Evolutionary conservation across 1,140 invertebrate species (phyloP), one percentile per base, ranked within the genome.

Genomic region (Leptoteleia sp.): DNA sequence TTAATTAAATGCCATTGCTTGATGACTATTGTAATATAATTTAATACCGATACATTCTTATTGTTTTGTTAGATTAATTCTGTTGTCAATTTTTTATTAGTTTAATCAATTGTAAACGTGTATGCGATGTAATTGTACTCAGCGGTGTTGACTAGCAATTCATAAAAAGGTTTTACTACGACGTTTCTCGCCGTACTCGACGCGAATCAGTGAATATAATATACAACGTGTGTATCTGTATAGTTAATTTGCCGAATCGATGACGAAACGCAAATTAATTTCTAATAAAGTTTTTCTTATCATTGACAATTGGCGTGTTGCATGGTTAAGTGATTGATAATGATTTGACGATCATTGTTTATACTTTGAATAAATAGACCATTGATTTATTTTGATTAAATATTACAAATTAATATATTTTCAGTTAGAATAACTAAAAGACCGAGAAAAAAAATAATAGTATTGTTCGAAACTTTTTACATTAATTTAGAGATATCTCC

Each of bases 231-330:
- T 75, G 61, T 75, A 67, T 76, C 22, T 76, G 47, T 68, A 33
- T 68, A 62, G 55, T 76, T 68, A 16, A 54, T 52, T 67, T 75
- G 59, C 6, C 43, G n/a, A 61, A 3, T 47, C 54, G 47, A 75
- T 37, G 19, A 62, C 67, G 27, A 47, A 61, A 45, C 40, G 29
- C 25, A 35, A 29, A 59, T 45, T 61, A 11, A 76, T 76, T 62
- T 76, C 62, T 76, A 76, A 76, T 76, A 67, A 76, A 76, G 55
- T 64, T 76, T 73, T 76, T 68, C 72, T 68, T 68, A 76, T 55
- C 5, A 61, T 55, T 50, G 43, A 61, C 12, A 29, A 33, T 17
- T 35, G 1, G 8, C 12, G 27, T 1, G 1, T 45, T 25, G 3
- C n/a, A 7, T 3, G 2, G 5, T 22, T 2, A 22, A 22, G 2